phyloP scores from a whole-genome alignment of 2,888 invertebrate genomes.

The Cheilosia variabilis region DNA sequence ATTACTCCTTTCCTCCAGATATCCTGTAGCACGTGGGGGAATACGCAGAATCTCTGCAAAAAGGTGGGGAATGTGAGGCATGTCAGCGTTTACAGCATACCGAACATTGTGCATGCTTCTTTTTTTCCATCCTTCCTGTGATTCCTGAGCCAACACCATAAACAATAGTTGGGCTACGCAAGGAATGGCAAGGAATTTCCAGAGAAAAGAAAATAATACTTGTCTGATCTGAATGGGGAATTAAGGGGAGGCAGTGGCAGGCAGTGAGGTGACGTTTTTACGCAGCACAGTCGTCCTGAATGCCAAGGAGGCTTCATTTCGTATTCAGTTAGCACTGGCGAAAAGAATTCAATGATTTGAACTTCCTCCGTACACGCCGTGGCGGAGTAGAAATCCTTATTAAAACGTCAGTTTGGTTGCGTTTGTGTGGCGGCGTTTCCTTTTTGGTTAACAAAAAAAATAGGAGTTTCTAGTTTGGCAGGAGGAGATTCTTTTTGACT shows the following conservation, averaged over 20 bases:
- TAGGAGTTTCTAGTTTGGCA: constrained; percentile 7
- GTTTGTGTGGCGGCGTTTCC: constrained; percentile 37
- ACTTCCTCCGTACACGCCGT: constrained; percentile 49
- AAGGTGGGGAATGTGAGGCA: constrained; percentile 68
- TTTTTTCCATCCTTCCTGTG: constrained; percentile 27
- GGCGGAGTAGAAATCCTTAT: constrained; percentile 66
- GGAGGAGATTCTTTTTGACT: constrained; percentile 41
- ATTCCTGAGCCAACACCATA: constrained; percentile 72
- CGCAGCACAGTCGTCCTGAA: constrained; percentile 45
- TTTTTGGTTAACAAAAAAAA: background rate
- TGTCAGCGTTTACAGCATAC: constrained; percentile 72
- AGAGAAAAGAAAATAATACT: constrained; percentile 72
- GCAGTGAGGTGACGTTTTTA: constrained; percentile 17
- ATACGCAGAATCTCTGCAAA: constrained; percentile 57
- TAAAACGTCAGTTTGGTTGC: constrained; percentile 67
- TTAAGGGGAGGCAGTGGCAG: constrained; percentile 46
- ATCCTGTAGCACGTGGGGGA: constrained; percentile 11
- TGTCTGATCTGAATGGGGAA: constrained; percentile 73
- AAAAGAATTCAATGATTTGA: constrained; percentile 75
- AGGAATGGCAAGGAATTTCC: constrained; percentile 65
- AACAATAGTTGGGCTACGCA: constrained; percentile 70
- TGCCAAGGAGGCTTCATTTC: constrained; percentile 69
- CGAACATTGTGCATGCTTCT: constrained; percentile 51
- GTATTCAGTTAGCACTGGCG: constrained; percentile 68
- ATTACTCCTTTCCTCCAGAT: constrained; percentile 52